Base-by-base conservation (phyloP, 2,113 vertebrate species). In the Donacobius atricapilla region DNA sequence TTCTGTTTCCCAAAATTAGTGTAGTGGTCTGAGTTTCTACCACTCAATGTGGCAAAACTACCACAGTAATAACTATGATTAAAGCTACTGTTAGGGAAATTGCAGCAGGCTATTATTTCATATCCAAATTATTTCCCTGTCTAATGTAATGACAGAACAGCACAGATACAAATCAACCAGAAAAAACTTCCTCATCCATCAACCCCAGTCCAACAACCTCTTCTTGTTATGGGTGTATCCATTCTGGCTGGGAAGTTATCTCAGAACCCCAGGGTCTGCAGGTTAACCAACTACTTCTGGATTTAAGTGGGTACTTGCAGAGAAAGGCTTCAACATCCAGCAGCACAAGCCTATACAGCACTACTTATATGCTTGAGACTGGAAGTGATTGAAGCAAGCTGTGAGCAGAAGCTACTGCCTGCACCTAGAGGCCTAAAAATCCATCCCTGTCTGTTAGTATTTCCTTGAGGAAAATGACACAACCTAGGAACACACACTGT, bases 181-280 rank as follows among this genome's bases (percentile, higher is more conserved):
- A 61, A 61, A 54, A 85, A 58, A 27, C 1, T 61, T 13, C 23
- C 35, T 65, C 0, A 0, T 22, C 56, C 47, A 70, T 33, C 39
- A 83, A 83, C 13, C 6, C 35, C n/a, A 27, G n/a, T 10, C 15
- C 37, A 87, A 61, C 3, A 87, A 77, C 1, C 4, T 9, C 13
- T 73, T 66, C 33, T 21, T 69, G 31, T 57, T 68, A 56, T 2
- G 24, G 31, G 27, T 22, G 14, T 86, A 19, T 50, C 54, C 76
- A 1, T 65, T 53, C 66, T 44, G 40, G 15, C 27, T 73, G 45
- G 63, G 57, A 93, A 88, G 25, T 73, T 37, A 24, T 17, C n/a
- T 42, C 37, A 61, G 78, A 88, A 72, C 22, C 9, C 42, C 3
- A 1, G 19, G 20, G 13, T 72, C 17, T 78, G n/a, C 68, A 73